These are phyloP conservation scores for Beaufortia kweichowensis DNA, from an alignment of 2,113 vertebrate species.

Conservation along the genomic window DNA sequence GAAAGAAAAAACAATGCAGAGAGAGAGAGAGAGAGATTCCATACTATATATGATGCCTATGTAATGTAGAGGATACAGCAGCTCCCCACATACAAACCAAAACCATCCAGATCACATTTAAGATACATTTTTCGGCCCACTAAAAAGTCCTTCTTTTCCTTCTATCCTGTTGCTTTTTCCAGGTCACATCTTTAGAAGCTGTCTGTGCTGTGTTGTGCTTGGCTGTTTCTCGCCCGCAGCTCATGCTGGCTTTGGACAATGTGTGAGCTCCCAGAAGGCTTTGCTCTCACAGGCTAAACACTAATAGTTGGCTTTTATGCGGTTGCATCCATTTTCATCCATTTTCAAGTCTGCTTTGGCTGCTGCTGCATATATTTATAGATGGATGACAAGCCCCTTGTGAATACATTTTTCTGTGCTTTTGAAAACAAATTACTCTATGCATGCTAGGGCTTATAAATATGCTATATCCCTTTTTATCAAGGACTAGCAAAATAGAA, in stretches of 20 bases:
- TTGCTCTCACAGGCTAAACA: conserved; percentile 41
- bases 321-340: conserved; percentile 42
- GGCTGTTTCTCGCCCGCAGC: conserved; percentile 9
- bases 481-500: no score
- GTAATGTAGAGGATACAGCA: background rate
- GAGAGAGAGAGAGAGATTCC: no score
- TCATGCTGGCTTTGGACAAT: conserved; percentile 40
- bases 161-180: conserved; percentile 25
- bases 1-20: no score
- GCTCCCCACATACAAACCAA: background rate
- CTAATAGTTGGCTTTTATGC: conserved; percentile 26
- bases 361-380: conserved; percentile 1
- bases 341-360: conserved; percentile 36
- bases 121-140: background rate
- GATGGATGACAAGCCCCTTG: background rate
- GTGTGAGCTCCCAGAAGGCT: conserved; percentile 46
- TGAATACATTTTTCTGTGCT: background rate
- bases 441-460: no score
- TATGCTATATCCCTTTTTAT: no score
- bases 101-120: conserved; percentile 4
- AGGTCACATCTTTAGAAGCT: conserved; percentile 24
- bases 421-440: background rate
- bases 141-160: background rate
- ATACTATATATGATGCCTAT: background rate
- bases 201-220: conserved; percentile 42